Percentiles rank a stretch among this genome's conserved stretches.
phyloP scores from a whole-genome alignment of 2,888 invertebrate genomes.

The Chymomyza amoena region DNA sequence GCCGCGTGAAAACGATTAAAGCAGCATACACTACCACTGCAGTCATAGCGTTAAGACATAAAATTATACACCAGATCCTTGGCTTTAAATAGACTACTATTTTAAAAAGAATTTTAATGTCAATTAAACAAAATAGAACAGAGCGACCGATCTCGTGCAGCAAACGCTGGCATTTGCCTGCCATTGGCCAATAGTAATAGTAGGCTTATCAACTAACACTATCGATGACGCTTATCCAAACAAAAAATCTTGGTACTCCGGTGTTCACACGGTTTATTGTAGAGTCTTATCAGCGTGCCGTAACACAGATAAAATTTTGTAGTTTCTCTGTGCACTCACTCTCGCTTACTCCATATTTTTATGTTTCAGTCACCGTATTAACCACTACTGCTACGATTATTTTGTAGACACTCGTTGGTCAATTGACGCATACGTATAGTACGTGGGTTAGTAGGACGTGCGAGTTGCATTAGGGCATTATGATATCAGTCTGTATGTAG shows the following conservation, averaged over 20 bases:
- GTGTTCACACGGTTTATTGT: conserved; percentile 33
- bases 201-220: conserved; percentile 1
- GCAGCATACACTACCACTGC: neutral
- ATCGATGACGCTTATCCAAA: conserved; percentile 29
- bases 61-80: conserved; percentile 29
- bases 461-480: neutral
- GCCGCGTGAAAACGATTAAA: conserved; percentile 82
- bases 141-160: too few relatives aligned
- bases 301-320: conserved; percentile 38
- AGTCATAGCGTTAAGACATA: conserved; percentile 1
- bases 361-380: neutral
- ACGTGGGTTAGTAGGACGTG: neutral
- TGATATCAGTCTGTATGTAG: conserved; percentile 46
- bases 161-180: conserved; percentile 25
- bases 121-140: neutral
- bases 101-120: neutral
- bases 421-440: neutral
- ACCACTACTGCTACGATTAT: conserved; percentile 2
- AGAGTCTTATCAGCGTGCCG: conserved; percentile 26
- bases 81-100: conserved; percentile 14
- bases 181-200: conserved; percentile 18
- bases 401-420: neutral
- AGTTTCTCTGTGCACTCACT: conserved; percentile 17
- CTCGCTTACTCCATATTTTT: neutral
- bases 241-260: neutral